A percentile compares a stretch with the other conserved stretches of the same genome.
Conservation (phyloP, 2,797 vertebrate species). For the Tapera naevia region DNA sequence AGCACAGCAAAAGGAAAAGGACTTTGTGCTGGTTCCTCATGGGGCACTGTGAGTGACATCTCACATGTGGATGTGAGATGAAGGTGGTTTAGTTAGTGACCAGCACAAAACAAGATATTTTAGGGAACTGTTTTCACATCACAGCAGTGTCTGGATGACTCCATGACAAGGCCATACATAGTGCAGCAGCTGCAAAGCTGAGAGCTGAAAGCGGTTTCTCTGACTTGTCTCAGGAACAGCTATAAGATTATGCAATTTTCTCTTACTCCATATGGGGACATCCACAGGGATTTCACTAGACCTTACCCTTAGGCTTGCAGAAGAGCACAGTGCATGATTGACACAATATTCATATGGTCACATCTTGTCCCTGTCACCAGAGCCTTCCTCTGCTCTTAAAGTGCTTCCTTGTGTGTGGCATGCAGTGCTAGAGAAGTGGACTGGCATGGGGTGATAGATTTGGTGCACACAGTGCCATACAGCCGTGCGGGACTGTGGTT, state of each 20-base stretch:
- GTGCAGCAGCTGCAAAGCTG: neutral
- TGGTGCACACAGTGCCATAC: neutral
- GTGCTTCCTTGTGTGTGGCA: neutral
- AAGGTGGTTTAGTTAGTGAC: neutral
- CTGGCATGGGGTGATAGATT: accelerated
- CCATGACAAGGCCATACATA: neutral
- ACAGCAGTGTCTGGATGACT: neutral
- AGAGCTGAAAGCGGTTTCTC: neutral
- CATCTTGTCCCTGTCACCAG: neutral
- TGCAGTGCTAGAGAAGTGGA: neutral
- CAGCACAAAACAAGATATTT: neutral
- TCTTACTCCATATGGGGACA: conserved; percentile 7
- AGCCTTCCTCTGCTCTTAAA: neutral
- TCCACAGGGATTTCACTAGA: neutral
- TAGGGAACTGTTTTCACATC: neutral
- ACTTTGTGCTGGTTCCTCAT: neutral
- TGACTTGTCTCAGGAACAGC: neutral
- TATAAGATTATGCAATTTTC: neutral
- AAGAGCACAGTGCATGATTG: neutral
- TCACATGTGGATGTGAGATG: neutral
- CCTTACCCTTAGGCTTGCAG: neutral
- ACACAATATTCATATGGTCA: neutral
- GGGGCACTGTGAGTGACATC: neutral
- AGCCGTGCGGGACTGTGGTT: neutral
- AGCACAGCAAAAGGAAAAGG: neutral